These are phyloP conservation scores for Thecocarcelia acutangulata DNA, from an alignment of 2,888 invertebrate species.

Conservation along the genomic window DNA sequence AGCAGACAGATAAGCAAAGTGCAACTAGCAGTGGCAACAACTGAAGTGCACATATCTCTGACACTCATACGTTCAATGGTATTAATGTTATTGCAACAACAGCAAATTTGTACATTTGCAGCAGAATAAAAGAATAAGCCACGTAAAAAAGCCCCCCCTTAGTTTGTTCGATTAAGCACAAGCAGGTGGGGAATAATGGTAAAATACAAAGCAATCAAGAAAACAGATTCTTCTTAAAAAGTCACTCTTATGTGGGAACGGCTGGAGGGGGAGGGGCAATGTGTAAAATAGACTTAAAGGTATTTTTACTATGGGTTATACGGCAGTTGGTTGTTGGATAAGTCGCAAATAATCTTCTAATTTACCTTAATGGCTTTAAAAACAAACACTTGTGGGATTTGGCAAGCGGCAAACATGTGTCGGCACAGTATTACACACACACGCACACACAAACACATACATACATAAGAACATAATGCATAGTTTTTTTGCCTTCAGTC, in stretches of 20 bases:
- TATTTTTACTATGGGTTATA: no score
- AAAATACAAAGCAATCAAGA: slow-evolving; percentile 19
- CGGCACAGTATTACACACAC: slow-evolving; percentile 3
- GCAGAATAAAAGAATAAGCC: neutral
- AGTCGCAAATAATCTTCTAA: slow-evolving; percentile 65
- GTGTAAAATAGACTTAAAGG: no score
- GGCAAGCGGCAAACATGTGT: slow-evolving; percentile 62
- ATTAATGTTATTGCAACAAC: slow-evolving; percentile 60
- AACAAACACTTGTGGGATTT: slow-evolving; percentile 67
- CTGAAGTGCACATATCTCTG: neutral
- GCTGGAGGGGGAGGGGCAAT: neutral
- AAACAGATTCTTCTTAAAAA: neutral
- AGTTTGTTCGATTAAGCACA: neutral
- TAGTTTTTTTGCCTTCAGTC: no score
- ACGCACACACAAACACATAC: no score
- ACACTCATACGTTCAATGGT: slow-evolving; percentile 39
- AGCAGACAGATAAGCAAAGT: slow-evolving; percentile 2
- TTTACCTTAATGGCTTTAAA: slow-evolving; percentile 65
- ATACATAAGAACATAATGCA: no score
- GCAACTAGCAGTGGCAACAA: neutral
- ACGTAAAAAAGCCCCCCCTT: neutral
- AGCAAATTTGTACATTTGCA: slow-evolving; percentile 52
- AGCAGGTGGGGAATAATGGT: neutral
- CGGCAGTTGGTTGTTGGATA: slow-evolving; percentile 8
- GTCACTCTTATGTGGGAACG: neutral